Evolutionary conservation across 2,797 vertebrate genomes (phyloP), one percentile per base, ranked within the genome.

Genomic region (Pseudochromis fuscus): DNA sequence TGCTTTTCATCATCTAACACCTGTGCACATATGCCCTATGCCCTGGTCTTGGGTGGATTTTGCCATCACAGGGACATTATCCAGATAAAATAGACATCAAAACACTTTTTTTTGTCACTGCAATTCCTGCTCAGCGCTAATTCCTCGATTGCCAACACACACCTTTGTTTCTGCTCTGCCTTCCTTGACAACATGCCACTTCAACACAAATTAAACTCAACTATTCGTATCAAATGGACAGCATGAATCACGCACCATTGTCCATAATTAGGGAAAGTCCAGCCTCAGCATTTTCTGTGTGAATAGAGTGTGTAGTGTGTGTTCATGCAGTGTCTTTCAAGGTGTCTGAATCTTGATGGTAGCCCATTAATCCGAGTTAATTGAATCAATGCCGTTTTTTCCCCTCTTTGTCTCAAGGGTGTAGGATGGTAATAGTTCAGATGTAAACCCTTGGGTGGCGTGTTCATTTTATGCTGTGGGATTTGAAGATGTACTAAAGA

Each of bases 321-420:
- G 62, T 72, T 82, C 70, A 67, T 59, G 46, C 11, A 8, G 37
- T 67, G 76, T 81, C 74, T 86, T 79, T 89, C 69, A 84, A 68
- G 80, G 81, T 87, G 75, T 84, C 74, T 86, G 72, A 42, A 66
- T 84, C 79, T 83, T 82, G 78, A 89, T 83, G 44, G 64, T 74
- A 72, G 78, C 67, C 79, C 74, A 90, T 91, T 92, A 91, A 90
- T 90, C 77, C 21, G 13, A 88, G 71, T 83, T 92, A 90, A 93
- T 89, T 92, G 71, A 91, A 91, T 91, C 89, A 79, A 83, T 91
- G 75, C 58, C 21, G 40, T 53, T 81, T 53, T 81, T 74, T 48
- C 51, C 57, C 37, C 57, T 50, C 24, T 49, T 75, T 57, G 69
- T 88, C 88, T 83, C 85, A 21, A 52, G 76, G 75, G 84, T 67